Conservation (phyloP, 2,888 invertebrate species). For the Dioctria linearis region DNA sequence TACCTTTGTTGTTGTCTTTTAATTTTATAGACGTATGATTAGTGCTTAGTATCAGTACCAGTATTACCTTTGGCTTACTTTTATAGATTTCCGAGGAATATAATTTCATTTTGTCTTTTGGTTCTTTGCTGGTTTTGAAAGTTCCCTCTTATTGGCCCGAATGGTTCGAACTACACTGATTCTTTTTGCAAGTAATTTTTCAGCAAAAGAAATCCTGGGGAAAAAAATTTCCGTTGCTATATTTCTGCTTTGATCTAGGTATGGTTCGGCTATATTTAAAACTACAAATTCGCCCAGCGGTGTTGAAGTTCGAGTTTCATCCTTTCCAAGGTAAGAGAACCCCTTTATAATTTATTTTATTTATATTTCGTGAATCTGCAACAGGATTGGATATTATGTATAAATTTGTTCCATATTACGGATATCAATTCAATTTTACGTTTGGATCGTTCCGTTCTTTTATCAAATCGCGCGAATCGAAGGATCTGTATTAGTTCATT, state of each 20-base stretch:
- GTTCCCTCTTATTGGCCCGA: slow-evolving; percentile 36
- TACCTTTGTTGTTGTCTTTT: slow-evolving; percentile 21
- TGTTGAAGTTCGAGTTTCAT: slow-evolving; percentile 20
- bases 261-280: slow-evolving; percentile 39
- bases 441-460: neutral
- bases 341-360: slow-evolving; percentile 60
- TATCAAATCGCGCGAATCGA: slow-evolving; percentile 6
- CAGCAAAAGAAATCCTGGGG: slow-evolving; percentile 5
- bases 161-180: slow-evolving; percentile 43
- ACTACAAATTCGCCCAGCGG: slow-evolving; percentile 42
- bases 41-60: slow-evolving; percentile 18
- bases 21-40: slow-evolving; percentile 1
- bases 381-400: slow-evolving; percentile 12
- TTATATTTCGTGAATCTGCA: slow-evolving; percentile 60
- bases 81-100: slow-evolving; percentile 15
- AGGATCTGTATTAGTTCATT: slow-evolving; percentile 20
- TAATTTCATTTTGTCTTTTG: slow-evolving; percentile 33
- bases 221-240: slow-evolving; percentile 38
- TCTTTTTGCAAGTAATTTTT: slow-evolving; percentile 39
- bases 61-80: slow-evolving; percentile 6
- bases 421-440: neutral
- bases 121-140: slow-evolving; percentile 27
- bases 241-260: slow-evolving; percentile 6
- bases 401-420: slow-evolving; percentile 17
- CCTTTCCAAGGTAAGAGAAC: slow-evolving; percentile 56